Evolutionary conservation across 2,113 vertebrate species (phyloP).

Genomic region (Suricata suricatta): DNA sequence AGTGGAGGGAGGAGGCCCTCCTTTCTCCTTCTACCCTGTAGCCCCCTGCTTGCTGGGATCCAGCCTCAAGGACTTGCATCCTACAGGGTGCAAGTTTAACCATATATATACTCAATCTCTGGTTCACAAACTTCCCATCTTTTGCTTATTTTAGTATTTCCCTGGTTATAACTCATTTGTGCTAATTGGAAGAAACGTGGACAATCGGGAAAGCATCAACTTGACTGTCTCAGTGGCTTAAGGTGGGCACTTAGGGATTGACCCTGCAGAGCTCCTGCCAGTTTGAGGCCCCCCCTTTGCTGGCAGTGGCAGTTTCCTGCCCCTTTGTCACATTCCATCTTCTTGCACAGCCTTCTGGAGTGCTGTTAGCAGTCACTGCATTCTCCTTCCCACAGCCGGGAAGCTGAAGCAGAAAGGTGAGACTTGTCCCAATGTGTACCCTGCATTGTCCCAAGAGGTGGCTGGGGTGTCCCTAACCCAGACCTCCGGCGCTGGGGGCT

Average conservation of each 20-base stretch:
- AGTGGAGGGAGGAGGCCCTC: background rate
- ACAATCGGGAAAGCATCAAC: background rate
- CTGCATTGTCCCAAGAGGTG: background rate
- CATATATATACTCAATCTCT: rapidly evolving
- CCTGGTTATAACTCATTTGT: background rate
- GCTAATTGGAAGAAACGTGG: background rate
- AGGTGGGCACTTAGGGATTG: background rate
- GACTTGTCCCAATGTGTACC: background rate
- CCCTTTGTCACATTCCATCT: background rate
- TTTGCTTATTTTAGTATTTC: background rate
- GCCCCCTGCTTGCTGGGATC: background rate
- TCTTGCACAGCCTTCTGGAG: background rate
- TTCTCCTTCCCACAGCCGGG: background rate
- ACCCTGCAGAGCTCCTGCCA: rapidly evolving
- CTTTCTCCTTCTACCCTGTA: background rate
- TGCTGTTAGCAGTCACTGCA: background rate
- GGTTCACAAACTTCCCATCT: background rate
- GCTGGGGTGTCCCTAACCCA: background rate
- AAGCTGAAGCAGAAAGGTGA: background rate
- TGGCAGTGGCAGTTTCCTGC: background rate
- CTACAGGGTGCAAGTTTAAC: background rate
- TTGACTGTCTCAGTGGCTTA: background rate
- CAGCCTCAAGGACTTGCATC: background rate
- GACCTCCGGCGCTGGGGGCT: background rate
- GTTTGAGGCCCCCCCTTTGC: background rate